Percentiles rank a stretch among this genome's conserved stretches.
phyloP scores from a whole-genome alignment of 2,113 vertebrate genomes.

The Nicator chloris region DNA sequence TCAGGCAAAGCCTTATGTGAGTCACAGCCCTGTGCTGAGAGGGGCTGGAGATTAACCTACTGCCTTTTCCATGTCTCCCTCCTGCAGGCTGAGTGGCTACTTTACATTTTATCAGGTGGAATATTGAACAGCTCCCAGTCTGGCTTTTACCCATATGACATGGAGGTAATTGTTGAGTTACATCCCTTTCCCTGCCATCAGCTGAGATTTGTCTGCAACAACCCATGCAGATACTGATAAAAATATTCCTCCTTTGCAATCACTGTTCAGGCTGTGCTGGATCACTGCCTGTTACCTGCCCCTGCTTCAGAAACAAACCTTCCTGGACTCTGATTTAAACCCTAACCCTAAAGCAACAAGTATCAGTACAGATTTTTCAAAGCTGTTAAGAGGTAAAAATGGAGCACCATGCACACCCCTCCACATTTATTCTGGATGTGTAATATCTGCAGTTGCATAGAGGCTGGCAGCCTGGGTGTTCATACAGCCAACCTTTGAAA shows the following conservation, averaged over 20 bases:
- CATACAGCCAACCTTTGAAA: not conserved
- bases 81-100: not conserved
- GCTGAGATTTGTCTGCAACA: not conserved
- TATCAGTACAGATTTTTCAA: not conserved
- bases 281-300: not conserved
- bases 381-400: not conserved
- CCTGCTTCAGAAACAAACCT: not conserved
- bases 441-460: not conserved
- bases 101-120: not conserved
- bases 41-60: not conserved
- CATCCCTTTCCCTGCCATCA: not conserved
- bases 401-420: not conserved
- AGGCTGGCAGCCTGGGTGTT: not conserved
- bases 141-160: not conserved
- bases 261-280: not conserved
- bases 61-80: not conserved
- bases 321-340: not conserved
- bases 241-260: not conserved
- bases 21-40: not conserved
- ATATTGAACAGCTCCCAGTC: not conserved
- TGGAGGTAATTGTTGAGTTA: not conserved
- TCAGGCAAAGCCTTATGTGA: not conserved
- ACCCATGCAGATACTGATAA: not conserved
- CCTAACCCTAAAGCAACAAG: not conserved
- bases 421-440: not conserved